These are phyloP conservation scores for Drosophila kanekoi DNA, from an alignment of 2,888 invertebrate genomes.

Conservation along the genomic window DNA sequence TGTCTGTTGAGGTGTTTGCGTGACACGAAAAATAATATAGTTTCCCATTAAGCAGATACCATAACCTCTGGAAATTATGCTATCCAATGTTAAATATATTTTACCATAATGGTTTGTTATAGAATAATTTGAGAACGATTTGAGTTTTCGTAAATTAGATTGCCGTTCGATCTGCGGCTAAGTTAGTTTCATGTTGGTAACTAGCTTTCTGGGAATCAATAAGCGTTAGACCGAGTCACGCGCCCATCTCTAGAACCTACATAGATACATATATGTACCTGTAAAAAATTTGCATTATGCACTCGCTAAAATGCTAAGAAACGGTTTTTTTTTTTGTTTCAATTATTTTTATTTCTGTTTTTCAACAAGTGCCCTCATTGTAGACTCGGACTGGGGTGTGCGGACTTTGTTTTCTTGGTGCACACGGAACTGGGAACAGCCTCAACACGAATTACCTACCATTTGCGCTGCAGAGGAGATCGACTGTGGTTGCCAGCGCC, in stretches of 20 bases:
- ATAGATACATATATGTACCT: slow-evolving; percentile 8
- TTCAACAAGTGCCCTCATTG: slow-evolving; percentile 38
- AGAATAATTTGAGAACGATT: too few relatives aligned
- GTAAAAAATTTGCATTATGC: slow-evolving; percentile 33
- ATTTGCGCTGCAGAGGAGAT: slow-evolving; percentile 78
- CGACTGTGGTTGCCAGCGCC: slow-evolving; percentile 79
- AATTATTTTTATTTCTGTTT: slow-evolving; percentile 11
- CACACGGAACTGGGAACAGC: slow-evolving; percentile 59
- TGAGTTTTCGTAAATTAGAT: too few relatives aligned
- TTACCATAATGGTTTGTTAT: too few relatives aligned
- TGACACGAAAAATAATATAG: slow-evolving; percentile 3
- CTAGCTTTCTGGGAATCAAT: too few relatives aligned
- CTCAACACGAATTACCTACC: slow-evolving; percentile 83
- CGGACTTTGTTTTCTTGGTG: slow-evolving; percentile 30
- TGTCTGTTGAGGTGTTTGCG: slow-evolving; percentile 2
- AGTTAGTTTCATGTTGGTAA: too few relatives aligned
- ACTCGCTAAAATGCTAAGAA: slow-evolving; percentile 35
- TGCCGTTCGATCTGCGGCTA: too few relatives aligned
- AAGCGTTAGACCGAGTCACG: background rate
- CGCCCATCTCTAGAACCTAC: slow-evolving; percentile 3
- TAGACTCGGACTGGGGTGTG: slow-evolving; percentile 24
- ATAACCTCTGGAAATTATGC: too few relatives aligned
- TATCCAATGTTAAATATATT: too few relatives aligned
- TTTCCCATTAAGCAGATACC: too few relatives aligned
- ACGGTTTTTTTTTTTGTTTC: slow-evolving; percentile 4